These are phyloP conservation scores for Caenorhabditis macrosperma DNA, from an alignment of 2,888 invertebrate genomes.

Conservation along the genomic window DNA sequence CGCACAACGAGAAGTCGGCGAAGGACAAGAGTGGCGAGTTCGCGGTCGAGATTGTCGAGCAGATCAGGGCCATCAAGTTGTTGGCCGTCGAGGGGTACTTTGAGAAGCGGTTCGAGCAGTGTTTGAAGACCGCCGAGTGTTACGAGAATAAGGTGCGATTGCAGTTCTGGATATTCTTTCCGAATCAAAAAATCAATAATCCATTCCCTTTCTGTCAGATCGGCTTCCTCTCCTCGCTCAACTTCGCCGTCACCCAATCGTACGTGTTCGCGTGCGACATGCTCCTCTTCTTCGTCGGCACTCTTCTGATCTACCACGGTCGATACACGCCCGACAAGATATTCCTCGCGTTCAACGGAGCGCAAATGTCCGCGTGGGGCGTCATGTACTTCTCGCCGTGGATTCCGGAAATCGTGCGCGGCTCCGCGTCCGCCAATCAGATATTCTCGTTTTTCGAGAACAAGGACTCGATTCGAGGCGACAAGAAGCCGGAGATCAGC, in stretches of 20 bases:
- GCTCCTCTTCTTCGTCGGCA: conserved; percentile 58
- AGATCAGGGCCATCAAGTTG: conserved; percentile 81
- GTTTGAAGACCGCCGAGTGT: conserved; percentile 56
- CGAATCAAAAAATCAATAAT: background rate
- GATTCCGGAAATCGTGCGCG: conserved; percentile 48
- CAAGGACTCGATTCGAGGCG: conserved; percentile 1
- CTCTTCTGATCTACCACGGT: conserved; percentile 61
- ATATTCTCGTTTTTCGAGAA: conserved; percentile 46
- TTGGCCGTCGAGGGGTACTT: conserved; percentile 80
- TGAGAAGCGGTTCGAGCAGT: conserved; percentile 72
- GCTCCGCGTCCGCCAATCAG: conserved; percentile 47
- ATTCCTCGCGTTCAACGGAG: conserved; percentile 59
- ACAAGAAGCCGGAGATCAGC: conserved; percentile 49
- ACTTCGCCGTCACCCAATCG: conserved; percentile 60
- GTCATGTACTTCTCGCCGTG: conserved; percentile 57
- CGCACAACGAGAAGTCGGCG: conserved; percentile 52
- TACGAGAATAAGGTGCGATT: conserved; percentile 56
- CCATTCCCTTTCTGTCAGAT: conserved; percentile 38
- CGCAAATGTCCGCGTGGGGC: conserved; percentile 58
- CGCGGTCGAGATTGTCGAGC: conserved; percentile 81
- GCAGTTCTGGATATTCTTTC: background rate
- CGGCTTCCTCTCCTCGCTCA: conserved; percentile 50
- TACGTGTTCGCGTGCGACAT: conserved; percentile 67
- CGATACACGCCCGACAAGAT: conserved; percentile 43
- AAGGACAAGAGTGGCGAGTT: conserved; percentile 68